Conservation (phyloP, 2,888 invertebrate genomes). For the Peribatodes rhomboidaria region DNA sequence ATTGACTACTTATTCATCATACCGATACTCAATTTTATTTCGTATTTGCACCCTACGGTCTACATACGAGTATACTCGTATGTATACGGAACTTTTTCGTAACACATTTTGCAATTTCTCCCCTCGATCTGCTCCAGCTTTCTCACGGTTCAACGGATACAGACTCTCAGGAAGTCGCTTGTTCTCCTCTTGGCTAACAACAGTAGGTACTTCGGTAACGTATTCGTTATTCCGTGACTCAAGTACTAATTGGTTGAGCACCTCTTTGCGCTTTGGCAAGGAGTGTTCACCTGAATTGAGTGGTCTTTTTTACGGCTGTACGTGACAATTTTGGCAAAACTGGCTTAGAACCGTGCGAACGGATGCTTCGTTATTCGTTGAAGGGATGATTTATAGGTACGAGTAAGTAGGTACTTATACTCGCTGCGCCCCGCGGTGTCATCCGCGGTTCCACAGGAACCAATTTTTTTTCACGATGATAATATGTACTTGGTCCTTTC, state of each 20-base stretch:
- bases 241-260: conserved; percentile 51
- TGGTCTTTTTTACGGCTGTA: conserved; percentile 58
- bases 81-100: neutral
- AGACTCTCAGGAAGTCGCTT: conserved; percentile 61
- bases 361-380: conserved; percentile 61
- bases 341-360: conserved; percentile 68
- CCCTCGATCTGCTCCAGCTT: conserved; percentile 47
- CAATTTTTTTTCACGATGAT: neutral
- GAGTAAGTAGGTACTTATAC: too few species aligned
- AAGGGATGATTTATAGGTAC: conserved; percentile 25
- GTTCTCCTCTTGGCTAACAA: conserved; percentile 31
- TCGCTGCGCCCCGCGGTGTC: too few species aligned
- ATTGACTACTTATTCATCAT: too few species aligned
- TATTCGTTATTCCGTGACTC: conserved; percentile 23
- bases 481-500: too few species aligned
- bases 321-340: conserved; percentile 73
- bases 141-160: conserved; percentile 71
- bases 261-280: conserved; percentile 17
- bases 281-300: conserved; percentile 54
- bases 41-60: neutral
- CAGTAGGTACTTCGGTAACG: neutral
- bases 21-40: too few species aligned
- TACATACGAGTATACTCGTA: too few species aligned
- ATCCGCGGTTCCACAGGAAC: neutral
- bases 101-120: conserved; percentile 15